Evolutionary conservation across 2,888 invertebrate genomes (phyloP).

Genomic region (Coecobrya sp.): DNA sequence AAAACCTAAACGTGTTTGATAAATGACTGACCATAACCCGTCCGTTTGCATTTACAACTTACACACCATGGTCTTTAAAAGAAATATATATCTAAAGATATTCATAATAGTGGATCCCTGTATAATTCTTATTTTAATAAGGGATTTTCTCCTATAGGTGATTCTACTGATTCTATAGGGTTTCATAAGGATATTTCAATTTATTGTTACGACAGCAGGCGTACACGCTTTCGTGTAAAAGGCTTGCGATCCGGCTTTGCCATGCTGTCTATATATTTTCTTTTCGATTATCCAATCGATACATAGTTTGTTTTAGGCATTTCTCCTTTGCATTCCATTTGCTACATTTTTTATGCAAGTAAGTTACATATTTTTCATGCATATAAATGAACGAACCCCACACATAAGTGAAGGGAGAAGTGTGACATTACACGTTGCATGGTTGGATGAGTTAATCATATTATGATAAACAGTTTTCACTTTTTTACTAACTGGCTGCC

Average conservation of each 20-base stretch:
- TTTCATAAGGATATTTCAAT: background rate
- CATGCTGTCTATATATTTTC: background rate
- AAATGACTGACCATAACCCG: background rate
- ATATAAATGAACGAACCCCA: conserved; percentile 20
- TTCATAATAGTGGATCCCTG: background rate
- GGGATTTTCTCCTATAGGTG: too few relatives aligned
- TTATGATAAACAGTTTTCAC: conserved; percentile 72
- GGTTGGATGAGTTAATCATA: conserved; percentile 67
- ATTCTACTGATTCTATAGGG: too few relatives aligned
- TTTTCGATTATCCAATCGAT: background rate
- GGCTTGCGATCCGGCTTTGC: background rate
- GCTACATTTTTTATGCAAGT: background rate
- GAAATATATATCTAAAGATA: background rate
- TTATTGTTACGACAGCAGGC: background rate
- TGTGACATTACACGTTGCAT: conserved; percentile 32
- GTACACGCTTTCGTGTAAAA: background rate
- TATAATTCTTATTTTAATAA: background rate
- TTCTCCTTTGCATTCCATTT: background rate
- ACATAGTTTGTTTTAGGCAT: background rate
- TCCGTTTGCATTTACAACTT: background rate
- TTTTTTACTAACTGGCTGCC: conserved; percentile 22
- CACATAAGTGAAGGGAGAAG: background rate
- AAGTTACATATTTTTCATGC: background rate
- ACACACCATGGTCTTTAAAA: background rate
- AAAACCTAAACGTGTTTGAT: background rate